Base-by-base conservation (phyloP, 1,140 invertebrate genomes). In the Drosophila malerkotliana region DNA sequence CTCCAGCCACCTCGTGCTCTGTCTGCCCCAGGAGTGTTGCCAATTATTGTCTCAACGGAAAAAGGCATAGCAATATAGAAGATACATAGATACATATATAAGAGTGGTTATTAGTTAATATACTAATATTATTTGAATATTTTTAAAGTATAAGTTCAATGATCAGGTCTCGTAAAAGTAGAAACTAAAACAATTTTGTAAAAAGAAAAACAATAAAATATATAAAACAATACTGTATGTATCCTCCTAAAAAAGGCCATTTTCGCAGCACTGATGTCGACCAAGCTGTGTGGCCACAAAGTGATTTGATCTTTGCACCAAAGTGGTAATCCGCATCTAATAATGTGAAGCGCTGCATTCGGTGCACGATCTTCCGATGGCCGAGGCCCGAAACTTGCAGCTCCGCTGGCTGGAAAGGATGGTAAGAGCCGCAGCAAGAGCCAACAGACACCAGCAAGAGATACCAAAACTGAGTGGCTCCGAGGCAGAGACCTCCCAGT, bases 281-380 rank as follows among this genome's bases (percentile, higher is more conserved):
- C 63, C 63, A 67, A 52, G 66, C 49, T 69, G 66, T 67, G 73
- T 57, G 80, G 82, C 79, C 75, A 71, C 75, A 88, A 88, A 88
- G 83, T 88, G 83, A 87, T 88, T 88, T 88, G 83, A 88, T 88
- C 83, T 88, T 88, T 88, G 84, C 83, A 88, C 83, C 85, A 84
- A 89, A 79, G 84, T 89, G 84, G 84, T 88, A 88, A 88, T 88
- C 84, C 84, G 84, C 85, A 88, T 88, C 84, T 88, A 88, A 88
- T 88, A 88, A 88, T 90, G 84, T 90, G 85, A 89, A 80, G 80
- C 84, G 80, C 77, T 79, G 80, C 75, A 84, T 90, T 84, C 84
- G 77, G 72, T 79, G 84, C 84, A 89, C 84, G 84, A 89, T 89
- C 79, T 79, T 34, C 63, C 30, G 51, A 9, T 54, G 18, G 48